A percentile compares a stretch with the other conserved stretches of the same genome.
phyloP scores from a whole-genome alignment of 2,113 vertebrate species.

The Prunella fulvescens region DNA sequence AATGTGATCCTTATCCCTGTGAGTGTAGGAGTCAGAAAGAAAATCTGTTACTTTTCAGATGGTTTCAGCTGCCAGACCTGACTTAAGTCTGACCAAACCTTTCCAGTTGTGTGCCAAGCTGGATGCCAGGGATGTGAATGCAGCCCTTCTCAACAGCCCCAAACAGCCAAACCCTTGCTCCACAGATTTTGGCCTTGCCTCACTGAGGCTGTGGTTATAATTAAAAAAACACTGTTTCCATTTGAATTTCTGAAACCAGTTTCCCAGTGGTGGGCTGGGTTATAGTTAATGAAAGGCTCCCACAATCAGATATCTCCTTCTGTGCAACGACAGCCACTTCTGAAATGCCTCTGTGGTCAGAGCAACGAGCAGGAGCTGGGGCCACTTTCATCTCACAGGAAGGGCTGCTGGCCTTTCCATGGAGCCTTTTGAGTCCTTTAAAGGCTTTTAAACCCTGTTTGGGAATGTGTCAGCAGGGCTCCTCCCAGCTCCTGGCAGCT shows the following conservation, averaged over 20 bases:
- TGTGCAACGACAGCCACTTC: neutral
- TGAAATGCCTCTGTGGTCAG: neutral
- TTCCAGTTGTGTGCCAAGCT: neutral
- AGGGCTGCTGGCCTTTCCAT: neutral
- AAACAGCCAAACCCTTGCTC: neutral
- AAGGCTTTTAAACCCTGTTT: neutral
- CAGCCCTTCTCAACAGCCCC: neutral
- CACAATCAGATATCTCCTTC: neutral
- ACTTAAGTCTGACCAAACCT: neutral
- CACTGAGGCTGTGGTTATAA: neutral
- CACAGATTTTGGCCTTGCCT: neutral
- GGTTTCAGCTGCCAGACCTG: neutral
- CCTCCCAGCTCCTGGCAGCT: neutral
- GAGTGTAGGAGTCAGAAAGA: neutral
- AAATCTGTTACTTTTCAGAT: neutral
- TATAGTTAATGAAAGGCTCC: neutral
- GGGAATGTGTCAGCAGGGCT: neutral
- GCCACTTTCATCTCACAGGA: neutral
- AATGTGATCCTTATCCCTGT: neutral
- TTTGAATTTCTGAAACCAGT: constrained; percentile 42
- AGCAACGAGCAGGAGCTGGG: neutral
- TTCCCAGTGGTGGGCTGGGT: neutral
- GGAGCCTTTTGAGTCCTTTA: neutral
- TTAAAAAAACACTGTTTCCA: neutral
- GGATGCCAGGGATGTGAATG: neutral